phyloP scores from a whole-genome alignment of 2,797 vertebrate genomes.

The Rhynchonycteris naso region DNA sequence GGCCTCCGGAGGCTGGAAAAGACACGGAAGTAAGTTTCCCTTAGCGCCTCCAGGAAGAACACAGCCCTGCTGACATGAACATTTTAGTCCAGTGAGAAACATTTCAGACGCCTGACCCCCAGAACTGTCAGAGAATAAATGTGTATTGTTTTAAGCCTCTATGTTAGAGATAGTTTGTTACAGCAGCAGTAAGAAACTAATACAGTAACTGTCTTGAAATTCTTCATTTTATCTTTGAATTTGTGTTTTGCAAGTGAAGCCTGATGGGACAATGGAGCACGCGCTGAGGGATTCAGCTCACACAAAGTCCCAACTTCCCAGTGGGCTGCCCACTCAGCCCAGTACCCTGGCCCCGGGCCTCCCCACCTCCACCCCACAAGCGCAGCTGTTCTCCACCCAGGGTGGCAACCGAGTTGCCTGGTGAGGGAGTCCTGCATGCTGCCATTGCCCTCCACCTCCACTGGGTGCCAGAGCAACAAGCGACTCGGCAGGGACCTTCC shows the following conservation, averaged over 20 bases:
- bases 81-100: not conserved
- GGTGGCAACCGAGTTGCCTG: not conserved
- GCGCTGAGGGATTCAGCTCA: not conserved
- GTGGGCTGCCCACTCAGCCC: not conserved
- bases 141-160: not conserved
- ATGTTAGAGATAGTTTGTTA: not conserved
- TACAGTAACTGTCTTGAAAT: not conserved
- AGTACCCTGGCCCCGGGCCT: not conserved
- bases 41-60: not conserved
- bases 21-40: not conserved
- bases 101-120: not conserved
- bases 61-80: not conserved
- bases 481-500: not conserved
- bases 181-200: slow-evolving; percentile 10
- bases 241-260: not conserved
- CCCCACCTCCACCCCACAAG: not conserved
- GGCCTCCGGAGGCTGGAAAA: not conserved
- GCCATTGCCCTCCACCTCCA: not conserved
- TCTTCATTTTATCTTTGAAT: not conserved
- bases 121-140: not conserved
- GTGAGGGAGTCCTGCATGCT: not conserved
- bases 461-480: not conserved
- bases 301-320: not conserved
- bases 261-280: not conserved
- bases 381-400: not conserved